Evolutionary conservation across 2,888 invertebrate genomes (phyloP).

Genomic region (Boloria selene): DNA sequence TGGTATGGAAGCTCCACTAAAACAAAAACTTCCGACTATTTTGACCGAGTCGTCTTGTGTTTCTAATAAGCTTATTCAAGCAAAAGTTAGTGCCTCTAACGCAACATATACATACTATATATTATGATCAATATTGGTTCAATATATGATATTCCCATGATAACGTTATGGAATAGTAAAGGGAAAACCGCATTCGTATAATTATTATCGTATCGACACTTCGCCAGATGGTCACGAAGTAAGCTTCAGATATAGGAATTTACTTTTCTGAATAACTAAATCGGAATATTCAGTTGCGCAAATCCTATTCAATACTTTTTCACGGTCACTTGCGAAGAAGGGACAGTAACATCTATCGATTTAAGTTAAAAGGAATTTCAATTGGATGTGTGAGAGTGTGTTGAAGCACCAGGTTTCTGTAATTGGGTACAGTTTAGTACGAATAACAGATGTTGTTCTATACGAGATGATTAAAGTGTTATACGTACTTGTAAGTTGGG

Average conservation of each 20-base stretch:
- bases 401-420: conserved; percentile 7
- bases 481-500: background rate
- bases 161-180: no score
- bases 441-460: conserved; percentile 8
- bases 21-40: no score
- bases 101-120: no score
- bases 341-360: conserved; percentile 35
- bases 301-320: conserved; percentile 39
- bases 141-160: no score
- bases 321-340: conserved; percentile 37
- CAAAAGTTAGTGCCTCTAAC: no score
- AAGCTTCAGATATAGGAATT: background rate
- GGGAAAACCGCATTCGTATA: background rate
- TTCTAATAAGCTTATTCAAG: no score
- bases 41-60: no score
- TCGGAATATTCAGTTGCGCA: conserved; percentile 40
- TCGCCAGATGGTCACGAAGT: conserved; percentile 1
- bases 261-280: conserved; percentile 36
- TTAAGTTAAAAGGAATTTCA: conserved; percentile 31
- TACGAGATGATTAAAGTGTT: background rate
- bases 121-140: no score
- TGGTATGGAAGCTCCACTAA: no score
- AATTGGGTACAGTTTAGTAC: conserved; percentile 3
- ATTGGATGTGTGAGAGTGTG: conserved; percentile 3
- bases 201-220: background rate